phyloP scores from a whole-genome alignment of 1,140 invertebrate genomes.

The Portunus trituberculatus region DNA sequence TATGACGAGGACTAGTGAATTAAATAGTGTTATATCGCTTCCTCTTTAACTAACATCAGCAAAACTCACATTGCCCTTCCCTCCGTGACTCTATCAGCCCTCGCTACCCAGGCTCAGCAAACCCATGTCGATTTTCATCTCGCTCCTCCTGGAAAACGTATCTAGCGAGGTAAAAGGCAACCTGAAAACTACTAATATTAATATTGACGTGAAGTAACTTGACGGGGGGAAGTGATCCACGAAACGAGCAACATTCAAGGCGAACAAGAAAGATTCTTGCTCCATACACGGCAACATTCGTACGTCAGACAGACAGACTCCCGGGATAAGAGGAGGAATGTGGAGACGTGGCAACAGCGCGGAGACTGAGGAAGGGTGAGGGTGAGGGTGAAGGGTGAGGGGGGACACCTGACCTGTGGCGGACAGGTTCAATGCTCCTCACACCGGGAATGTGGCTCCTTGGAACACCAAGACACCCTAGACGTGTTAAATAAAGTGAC shows the following conservation, averaged over 20 bases:
- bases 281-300: background rate
- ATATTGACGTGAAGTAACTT: background rate
- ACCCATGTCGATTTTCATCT: background rate
- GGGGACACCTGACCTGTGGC: background rate
- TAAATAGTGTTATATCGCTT: too few species aligned
- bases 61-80: background rate
- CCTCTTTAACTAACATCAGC: too few species aligned
- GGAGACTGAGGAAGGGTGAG: background rate
- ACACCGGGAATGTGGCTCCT: background rate
- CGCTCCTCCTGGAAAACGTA: background rate
- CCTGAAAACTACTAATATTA: background rate
- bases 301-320: constrained; percentile 18
- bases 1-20: too few species aligned
- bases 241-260: background rate
- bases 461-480: background rate
- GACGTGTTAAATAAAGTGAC: background rate
- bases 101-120: background rate
- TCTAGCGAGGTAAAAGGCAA: background rate
- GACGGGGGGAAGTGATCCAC: background rate
- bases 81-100: background rate
- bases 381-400: background rate
- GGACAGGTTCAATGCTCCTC: background rate
- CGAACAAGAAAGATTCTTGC: background rate
- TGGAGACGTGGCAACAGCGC: background rate
- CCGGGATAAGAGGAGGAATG: background rate